phyloP scores from a whole-genome alignment of 2,888 invertebrate species.

The Capitulum mitella region DNA sequence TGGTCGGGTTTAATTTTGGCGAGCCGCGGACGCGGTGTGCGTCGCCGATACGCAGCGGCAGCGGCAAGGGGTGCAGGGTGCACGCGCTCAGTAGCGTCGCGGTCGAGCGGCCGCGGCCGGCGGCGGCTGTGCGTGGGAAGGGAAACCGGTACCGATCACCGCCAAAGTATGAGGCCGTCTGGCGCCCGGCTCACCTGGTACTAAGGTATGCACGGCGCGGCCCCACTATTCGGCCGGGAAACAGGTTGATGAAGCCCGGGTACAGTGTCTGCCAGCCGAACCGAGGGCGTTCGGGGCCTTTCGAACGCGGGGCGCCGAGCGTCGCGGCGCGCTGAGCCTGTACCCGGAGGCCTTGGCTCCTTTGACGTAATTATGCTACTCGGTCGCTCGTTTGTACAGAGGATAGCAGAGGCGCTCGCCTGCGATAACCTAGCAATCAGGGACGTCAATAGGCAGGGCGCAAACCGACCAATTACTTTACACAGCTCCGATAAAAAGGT shows the following conservation, averaged over 20 bases:
- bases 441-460: too few relatives aligned
- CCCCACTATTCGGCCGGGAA: background rate
- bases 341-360: background rate
- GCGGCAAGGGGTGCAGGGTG: background rate
- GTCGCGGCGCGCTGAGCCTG: background rate
- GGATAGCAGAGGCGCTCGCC: background rate
- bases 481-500: too few relatives aligned
- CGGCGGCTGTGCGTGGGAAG: background rate
- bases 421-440: background rate
- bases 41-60: background rate
- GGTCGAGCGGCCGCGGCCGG: background rate
- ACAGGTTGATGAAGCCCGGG: background rate
- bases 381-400: background rate
- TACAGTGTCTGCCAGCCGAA: background rate
- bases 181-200: background rate
- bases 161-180: background rate
- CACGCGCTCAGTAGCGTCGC: background rate
- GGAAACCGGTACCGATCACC: background rate
- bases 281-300: background rate
- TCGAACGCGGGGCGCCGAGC: background rate
- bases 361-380: background rate
- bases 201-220: conserved; percentile 5
- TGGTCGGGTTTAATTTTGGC: background rate
- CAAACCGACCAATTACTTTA: too few relatives aligned
- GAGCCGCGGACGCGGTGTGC: background rate